Conservation (phyloP, 2,888 invertebrate genomes). For the Geophilus truncorum region DNA sequence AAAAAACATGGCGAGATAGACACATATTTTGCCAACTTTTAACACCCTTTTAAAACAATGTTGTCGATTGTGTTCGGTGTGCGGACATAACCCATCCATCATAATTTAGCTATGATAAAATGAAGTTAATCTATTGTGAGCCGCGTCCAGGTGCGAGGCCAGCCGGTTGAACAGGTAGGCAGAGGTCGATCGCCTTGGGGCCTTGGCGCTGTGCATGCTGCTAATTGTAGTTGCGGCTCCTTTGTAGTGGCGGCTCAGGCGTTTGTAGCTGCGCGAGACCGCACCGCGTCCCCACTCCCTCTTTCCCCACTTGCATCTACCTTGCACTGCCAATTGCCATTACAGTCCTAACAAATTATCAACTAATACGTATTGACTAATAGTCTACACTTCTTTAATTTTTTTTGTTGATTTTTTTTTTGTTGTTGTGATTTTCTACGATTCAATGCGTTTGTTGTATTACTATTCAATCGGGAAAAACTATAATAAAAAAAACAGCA, state of each 20-base stretch:
- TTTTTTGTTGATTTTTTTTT: neutral
- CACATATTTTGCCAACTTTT: neutral
- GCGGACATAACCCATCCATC: constrained; percentile 16
- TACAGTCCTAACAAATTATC: neutral
- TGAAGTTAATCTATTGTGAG: constrained; percentile 14
- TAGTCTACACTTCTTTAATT: neutral
- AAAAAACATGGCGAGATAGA: neutral
- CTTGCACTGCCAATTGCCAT: neutral
- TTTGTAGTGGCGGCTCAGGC: constrained; percentile 20
- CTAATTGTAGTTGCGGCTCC: constrained; percentile 16
- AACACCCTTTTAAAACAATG: neutral
- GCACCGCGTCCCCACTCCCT: neutral
- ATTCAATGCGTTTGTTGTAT: too few species aligned
- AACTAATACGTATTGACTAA: neutral
- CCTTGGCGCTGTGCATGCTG: constrained; percentile 20
- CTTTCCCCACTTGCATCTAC: neutral
- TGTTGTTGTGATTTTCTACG: too few species aligned
- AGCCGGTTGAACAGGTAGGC: constrained; percentile 20
- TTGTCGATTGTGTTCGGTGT: neutral
- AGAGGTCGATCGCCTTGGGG: constrained; percentile 20
- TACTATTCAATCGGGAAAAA: neutral
- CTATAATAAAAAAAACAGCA: neutral
- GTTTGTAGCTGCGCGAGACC: constrained; percentile 20
- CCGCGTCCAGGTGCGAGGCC: constrained; percentile 14
- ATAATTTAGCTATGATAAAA: constrained; percentile 20